Percentiles rank a stretch among this genome's conserved stretches.
phyloP scores from a whole-genome alignment of 2,113 vertebrate genomes.

The Rattus rattus region DNA sequence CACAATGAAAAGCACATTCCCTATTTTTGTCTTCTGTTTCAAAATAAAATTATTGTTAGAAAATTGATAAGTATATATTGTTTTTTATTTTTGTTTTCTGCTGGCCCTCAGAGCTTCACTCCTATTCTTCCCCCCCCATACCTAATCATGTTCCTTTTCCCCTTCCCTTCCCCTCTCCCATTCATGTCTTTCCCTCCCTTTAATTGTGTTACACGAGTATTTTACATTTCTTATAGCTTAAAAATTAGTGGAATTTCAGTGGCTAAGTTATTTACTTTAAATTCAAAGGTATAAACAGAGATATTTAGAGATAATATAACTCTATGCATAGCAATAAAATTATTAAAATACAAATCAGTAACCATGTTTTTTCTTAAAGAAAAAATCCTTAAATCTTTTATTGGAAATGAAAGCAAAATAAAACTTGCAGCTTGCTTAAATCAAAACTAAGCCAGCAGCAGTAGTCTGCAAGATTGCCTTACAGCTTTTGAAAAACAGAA shows the following conservation, averaged over 20 bases:
- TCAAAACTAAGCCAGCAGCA: neutral
- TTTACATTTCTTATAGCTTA: neutral
- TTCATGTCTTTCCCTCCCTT: too few relatives aligned
- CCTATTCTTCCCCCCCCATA: too few relatives aligned
- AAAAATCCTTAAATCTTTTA: neutral
- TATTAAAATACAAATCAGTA: neutral
- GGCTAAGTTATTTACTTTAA: neutral
- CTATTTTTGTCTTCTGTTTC: neutral
- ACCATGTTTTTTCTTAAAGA: neutral
- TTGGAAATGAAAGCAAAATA: slow-evolving; percentile 4
- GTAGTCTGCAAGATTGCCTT: neutral
- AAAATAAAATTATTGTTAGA: neutral
- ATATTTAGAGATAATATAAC: neutral
- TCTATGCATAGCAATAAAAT: neutral
- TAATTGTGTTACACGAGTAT: neutral
- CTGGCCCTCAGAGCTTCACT: too few relatives aligned
- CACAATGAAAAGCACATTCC: neutral
- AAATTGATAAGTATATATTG: neutral
- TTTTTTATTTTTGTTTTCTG: neutral
- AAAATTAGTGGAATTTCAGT: neutral
- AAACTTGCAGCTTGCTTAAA: slow-evolving; percentile 15
- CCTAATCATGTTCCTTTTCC: too few relatives aligned
- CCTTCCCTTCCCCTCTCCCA: too few relatives aligned
- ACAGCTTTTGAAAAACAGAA: neutral
- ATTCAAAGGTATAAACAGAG: neutral